These are phyloP conservation scores for Orthosia incerta DNA, from an alignment of 2,888 invertebrate species.

Conservation along the genomic window DNA sequence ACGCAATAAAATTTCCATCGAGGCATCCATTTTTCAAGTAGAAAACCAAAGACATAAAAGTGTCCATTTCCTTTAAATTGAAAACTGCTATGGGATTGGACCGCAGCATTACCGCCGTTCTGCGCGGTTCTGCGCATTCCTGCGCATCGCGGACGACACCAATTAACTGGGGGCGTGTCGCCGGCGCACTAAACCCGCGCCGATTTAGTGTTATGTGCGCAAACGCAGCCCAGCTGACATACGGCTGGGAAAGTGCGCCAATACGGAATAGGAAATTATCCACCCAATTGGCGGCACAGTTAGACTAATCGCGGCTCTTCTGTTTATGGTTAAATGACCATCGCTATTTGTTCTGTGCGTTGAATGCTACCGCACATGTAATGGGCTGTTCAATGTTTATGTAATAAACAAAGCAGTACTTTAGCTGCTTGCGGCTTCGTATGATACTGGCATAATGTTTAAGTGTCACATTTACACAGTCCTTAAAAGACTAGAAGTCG, in stretches of 20 bases:
- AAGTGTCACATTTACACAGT: conserved; percentile 30
- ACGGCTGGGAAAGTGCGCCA: conserved; percentile 46
- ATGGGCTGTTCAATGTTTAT: conserved; percentile 41
- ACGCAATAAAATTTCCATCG: conserved; percentile 35
- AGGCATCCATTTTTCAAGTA: conserved; percentile 41
- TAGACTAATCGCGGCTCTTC: conserved; percentile 23
- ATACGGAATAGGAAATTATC: conserved; percentile 40
- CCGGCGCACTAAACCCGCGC: conserved; percentile 70
- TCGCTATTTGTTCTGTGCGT: conserved; percentile 39
- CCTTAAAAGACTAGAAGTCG: conserved; percentile 11
- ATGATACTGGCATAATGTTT: conserved; percentile 26
- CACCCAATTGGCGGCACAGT: conserved; percentile 29
- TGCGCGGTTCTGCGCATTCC: conserved; percentile 64
- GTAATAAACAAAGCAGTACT: conserved; percentile 35
- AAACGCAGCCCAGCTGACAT: conserved; percentile 62
- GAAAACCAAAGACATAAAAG: conserved; percentile 56
- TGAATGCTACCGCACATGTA: conserved; percentile 44
- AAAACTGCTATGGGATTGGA: conserved; percentile 48
- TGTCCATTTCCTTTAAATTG: conserved; percentile 58
- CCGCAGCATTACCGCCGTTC: conserved; percentile 63
- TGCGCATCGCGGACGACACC: conserved; percentile 72
- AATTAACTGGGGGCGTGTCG: conserved; percentile 80
- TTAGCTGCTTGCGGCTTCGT: conserved; percentile 18
- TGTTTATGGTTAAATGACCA: conserved; percentile 45
- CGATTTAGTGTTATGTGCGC: conserved; percentile 78